Conservation (phyloP, 2,797 vertebrate genomes). For the Catostomus latipinnis region DNA sequence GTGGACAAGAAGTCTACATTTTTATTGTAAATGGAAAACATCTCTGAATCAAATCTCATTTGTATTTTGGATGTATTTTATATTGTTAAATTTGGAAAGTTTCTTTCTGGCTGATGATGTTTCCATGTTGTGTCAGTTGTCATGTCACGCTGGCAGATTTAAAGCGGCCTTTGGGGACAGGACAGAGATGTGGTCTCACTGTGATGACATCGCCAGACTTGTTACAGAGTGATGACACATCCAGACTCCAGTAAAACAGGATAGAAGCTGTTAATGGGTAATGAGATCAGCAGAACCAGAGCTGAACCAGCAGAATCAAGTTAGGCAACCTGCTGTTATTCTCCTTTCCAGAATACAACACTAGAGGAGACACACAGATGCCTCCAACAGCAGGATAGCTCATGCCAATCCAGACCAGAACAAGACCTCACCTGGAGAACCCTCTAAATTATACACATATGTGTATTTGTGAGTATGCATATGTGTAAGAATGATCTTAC, state of each 20-base stretch:
- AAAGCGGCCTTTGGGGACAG: slow-evolving; percentile 54
- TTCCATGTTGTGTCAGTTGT: slow-evolving; percentile 35
- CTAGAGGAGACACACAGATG: not conserved
- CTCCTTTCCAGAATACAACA: not conserved
- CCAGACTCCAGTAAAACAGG: slow-evolving; percentile 61
- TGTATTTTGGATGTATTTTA: not conserved
- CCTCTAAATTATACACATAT: not conserved
- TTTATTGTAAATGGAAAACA: not conserved
- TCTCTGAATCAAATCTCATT: slow-evolving; percentile 3
- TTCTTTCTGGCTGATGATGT: slow-evolving; percentile 34
- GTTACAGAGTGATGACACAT: slow-evolving; percentile 62
- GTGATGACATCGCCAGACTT: slow-evolving; percentile 60
- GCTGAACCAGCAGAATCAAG: slow-evolving; percentile 9
- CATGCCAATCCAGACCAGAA: too few species aligned
- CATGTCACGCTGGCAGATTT: slow-evolving; percentile 53
- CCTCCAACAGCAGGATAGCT: too few species aligned
- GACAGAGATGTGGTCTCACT: slow-evolving; percentile 41
- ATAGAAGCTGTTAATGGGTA: slow-evolving; percentile 58
- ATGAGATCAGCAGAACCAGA: slow-evolving; percentile 75
- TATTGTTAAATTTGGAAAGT: not conserved
- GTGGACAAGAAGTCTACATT: not conserved
- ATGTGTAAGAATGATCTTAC: slow-evolving; percentile 71
- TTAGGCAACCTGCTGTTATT: not conserved
- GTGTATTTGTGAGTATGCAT: too few species aligned
- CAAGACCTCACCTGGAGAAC: not conserved